Evolutionary conservation across 2,797 vertebrate species (phyloP).

Genomic region (Botia kubotai): DNA sequence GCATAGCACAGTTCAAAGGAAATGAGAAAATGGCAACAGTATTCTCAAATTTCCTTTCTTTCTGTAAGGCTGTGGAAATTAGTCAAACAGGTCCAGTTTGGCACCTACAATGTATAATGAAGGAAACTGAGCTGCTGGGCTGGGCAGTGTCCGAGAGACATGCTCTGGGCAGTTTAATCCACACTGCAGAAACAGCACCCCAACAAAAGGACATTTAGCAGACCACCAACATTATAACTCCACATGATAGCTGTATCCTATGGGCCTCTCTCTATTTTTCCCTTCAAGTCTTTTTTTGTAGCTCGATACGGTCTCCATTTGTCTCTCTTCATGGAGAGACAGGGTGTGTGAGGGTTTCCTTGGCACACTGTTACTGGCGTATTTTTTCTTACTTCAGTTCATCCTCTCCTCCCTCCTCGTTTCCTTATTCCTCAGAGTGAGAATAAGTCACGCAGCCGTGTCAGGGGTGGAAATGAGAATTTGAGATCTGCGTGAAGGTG

Average conservation of each 20-base stretch:
- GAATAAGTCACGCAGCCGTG: slow-evolving; percentile 39
- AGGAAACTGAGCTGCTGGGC: neutral
- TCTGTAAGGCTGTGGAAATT: slow-evolving; percentile 45
- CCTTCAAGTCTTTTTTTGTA: slow-evolving; percentile 12
- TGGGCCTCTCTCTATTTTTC: slow-evolving; percentile 43
- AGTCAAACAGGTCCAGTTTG: slow-evolving; percentile 29
- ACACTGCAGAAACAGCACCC: slow-evolving; percentile 32
- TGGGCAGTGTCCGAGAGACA: slow-evolving; percentile 40
- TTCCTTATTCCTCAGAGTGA: slow-evolving; percentile 13
- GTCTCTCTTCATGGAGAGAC: slow-evolving; percentile 29
- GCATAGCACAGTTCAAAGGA: slow-evolving; percentile 45
- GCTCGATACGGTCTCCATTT: slow-evolving; percentile 33
- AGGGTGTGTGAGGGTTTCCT: slow-evolving; percentile 46
- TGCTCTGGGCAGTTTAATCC: slow-evolving; percentile 49
- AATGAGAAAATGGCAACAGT: slow-evolving; percentile 49
- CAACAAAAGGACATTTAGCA: slow-evolving; percentile 73
- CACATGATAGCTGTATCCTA: slow-evolving; percentile 71
- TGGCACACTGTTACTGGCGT: slow-evolving; percentile 29
- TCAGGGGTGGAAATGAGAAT: slow-evolving; percentile 21
- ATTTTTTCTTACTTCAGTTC: slow-evolving; percentile 26
- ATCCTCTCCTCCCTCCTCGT: slow-evolving; percentile 33
- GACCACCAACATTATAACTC: slow-evolving; percentile 65
- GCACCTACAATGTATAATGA: slow-evolving; percentile 47
- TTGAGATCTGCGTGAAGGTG: slow-evolving; percentile 35
- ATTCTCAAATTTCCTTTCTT: slow-evolving; percentile 32